Base-by-base conservation (phyloP, 2,888 invertebrate species). In the Euplagia quadripunctaria region DNA sequence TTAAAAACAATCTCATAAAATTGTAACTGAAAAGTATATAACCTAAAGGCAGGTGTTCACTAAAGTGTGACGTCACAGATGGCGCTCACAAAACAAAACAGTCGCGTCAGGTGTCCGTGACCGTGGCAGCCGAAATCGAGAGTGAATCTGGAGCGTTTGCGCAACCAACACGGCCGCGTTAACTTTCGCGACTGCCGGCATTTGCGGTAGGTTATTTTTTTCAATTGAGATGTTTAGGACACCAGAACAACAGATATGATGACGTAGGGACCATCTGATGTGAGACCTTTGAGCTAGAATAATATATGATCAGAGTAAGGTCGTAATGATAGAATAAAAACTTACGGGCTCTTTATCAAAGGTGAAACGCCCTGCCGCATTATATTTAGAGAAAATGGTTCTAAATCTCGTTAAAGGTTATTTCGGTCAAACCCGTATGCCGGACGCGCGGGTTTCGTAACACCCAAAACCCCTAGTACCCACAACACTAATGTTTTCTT, bases 41-140 rank as follows among this genome's bases (percentile, higher is more conserved):
- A 73, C 75, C 73, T 80, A 79, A 77, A 81, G 77, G 69, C 64
- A 72, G 69, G 74, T 83, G 75, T 66, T 76, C 75, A 83, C 78
- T 81, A 70, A 61, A 17, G 69, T 64, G 74, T 80, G 85, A 84
- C 84, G 84, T 85, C 79, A 84, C 73, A 69, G 55, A 75, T 76
- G 73, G 74, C 74, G 77, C 69, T 72, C 74, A 69, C 76, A 71
- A 78, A 80, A 87, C 85, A 86, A 83, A 86, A 86, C 86, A 81
- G 78, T 78, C 73, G 80, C 83, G 80, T 85, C 90, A 89, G 86
- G 89, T 90, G 93, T 87, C 93, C 93, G 87, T 93, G 93, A 93
- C 93, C 92, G 91, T 90, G 91, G 91, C 84, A 76, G 77, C 90
- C 90, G 92, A 94, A 93, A 93, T 83, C 88, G 92, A 93, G 91